A percentile compares a stretch with the other conserved stretches of the same genome.
phyloP scores from a whole-genome alignment of 2,113 vertebrate species.

The Bos javanicus region DNA sequence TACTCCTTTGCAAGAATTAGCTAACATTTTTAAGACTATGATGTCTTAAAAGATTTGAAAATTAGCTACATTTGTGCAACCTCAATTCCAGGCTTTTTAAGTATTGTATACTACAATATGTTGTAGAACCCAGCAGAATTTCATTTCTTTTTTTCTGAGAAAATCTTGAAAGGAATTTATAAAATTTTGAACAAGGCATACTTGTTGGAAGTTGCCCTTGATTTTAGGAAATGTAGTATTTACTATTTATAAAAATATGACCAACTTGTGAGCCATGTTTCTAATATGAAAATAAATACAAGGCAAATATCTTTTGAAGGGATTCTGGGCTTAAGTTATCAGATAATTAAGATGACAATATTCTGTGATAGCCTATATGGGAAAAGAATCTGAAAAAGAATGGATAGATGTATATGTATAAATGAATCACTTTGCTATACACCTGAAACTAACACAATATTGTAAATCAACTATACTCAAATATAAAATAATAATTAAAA shows the following conservation, averaged over 20 bases:
- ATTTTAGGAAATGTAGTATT: neutral
- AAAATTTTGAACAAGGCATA: neutral
- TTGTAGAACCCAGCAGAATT: neutral
- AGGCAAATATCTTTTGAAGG: neutral
- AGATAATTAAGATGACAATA: neutral
- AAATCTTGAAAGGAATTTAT: neutral
- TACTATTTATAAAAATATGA: slow-evolving; percentile 9
- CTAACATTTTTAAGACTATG: neutral
- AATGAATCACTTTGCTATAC: neutral
- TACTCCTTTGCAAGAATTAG: neutral
- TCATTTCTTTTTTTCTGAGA: neutral
- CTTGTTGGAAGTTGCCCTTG: neutral
- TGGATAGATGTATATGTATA: neutral
- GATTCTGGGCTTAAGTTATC: neutral
- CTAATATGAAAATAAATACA: slow-evolving; percentile 5
- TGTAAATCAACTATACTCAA: neutral
- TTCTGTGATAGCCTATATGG: neutral
- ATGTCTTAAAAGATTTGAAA: neutral
- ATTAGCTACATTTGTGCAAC: neutral
- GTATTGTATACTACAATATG: neutral
- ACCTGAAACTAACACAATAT: neutral
- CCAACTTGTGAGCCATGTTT: neutral
- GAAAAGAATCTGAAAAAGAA: neutral
- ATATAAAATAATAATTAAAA: neutral
- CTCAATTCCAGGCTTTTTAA: neutral